Conservation (phyloP, 2,113 vertebrate genomes). For the Pelvicachromis taeniatus region DNA sequence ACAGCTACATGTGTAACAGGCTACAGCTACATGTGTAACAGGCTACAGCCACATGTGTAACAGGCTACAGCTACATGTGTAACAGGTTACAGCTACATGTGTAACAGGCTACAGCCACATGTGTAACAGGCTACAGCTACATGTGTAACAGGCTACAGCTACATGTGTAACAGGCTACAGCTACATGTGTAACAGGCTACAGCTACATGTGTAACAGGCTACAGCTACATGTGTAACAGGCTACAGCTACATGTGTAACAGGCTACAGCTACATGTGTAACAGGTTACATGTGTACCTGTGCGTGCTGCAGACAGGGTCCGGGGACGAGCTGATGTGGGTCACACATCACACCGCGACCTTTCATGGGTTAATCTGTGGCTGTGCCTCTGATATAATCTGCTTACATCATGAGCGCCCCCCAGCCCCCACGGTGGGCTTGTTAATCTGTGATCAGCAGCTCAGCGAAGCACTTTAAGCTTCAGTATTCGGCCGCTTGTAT, state of each 20-base stretch:
- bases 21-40: no score
- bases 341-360: not conserved
- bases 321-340: not conserved
- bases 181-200: not conserved
- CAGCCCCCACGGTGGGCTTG: not conserved
- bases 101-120: not conserved
- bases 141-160: no score
- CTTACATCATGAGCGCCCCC: not conserved
- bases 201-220: not conserved
- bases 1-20: not conserved
- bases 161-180: no score
- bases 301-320: not conserved
- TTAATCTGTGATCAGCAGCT: not conserved
- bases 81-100: fast-evolving
- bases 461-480: not conserved
- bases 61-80: no score
- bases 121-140: not conserved
- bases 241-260: no score
- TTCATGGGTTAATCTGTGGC: not conserved
- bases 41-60: no score
- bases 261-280: fast-evolving
- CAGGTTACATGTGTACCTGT: not conserved
- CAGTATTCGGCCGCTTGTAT: not conserved
- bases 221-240: fast-evolving
- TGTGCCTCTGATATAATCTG: not conserved